Conservation (phyloP, 2,888 invertebrate species). For the Coelogynopora nodosa region DNA sequence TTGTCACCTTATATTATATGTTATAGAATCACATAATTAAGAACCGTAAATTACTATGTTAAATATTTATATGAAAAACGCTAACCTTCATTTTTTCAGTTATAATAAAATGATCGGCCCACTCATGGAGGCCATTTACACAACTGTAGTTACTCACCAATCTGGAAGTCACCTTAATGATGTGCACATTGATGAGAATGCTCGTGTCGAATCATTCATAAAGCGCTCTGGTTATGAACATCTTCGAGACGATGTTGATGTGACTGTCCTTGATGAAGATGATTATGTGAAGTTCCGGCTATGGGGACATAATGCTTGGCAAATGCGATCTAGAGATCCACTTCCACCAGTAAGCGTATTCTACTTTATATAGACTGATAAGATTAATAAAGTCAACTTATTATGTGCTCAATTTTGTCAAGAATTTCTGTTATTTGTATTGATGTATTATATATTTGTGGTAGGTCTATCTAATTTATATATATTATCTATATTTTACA, state of each 20-base stretch:
- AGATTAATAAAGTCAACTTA: no score
- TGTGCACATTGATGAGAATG: slow-evolving; percentile 70
- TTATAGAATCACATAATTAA: no score
- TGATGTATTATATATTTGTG: no score
- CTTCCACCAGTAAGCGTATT: slow-evolving; percentile 65
- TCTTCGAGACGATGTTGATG: slow-evolving; percentile 37
- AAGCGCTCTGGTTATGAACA: slow-evolving; percentile 51
- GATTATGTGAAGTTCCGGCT: slow-evolving; percentile 34
- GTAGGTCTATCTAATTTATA: no score
- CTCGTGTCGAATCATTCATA: slow-evolving; percentile 82
- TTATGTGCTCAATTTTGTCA: no score
- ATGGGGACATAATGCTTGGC: slow-evolving; percentile 67
- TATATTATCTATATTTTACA: no score
- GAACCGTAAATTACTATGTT: no score
- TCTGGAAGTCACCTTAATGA: not conserved
- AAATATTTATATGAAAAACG: no score
- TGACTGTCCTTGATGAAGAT: slow-evolving; percentile 26
- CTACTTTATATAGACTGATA: no score
- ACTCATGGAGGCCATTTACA: slow-evolving; percentile 20
- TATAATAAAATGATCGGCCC: not conserved
- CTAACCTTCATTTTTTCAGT: not conserved
- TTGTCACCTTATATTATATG: no score
- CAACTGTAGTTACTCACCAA: not conserved
- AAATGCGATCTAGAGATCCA: slow-evolving; percentile 71
- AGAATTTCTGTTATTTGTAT: no score